phyloP scores from a whole-genome alignment of 2,113 vertebrate species.

The Oenanthe melanoleuca region DNA sequence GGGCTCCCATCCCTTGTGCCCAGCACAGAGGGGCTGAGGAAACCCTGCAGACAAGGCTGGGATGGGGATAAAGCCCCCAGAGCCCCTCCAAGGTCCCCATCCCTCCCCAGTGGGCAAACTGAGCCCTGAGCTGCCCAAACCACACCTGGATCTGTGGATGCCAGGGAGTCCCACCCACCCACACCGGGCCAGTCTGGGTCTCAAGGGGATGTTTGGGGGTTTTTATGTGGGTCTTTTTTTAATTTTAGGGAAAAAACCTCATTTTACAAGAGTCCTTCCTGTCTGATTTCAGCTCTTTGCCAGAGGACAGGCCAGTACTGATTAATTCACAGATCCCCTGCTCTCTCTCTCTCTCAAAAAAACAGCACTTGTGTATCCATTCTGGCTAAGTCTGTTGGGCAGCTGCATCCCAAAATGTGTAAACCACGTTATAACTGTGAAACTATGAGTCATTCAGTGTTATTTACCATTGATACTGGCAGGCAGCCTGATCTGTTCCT shows the following conservation, averaged over 20 bases:
- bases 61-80: not conserved
- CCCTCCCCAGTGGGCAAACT: not conserved
- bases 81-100: not conserved
- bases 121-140: not conserved
- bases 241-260: not conserved
- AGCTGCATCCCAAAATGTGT: constrained; percentile 66
- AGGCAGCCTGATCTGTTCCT: constrained; percentile 58
- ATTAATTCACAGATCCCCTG: not conserved
- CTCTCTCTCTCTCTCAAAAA: not conserved
- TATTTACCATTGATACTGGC: constrained; percentile 72
- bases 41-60: too few species aligned
- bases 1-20: rapidly evolving
- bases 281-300: not conserved
- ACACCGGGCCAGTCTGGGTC: not conserved
- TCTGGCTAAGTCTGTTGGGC: constrained; percentile 57
- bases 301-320: not conserved
- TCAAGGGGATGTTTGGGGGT: not conserved
- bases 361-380: not conserved
- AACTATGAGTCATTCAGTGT: constrained; percentile 63
- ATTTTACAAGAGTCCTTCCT: not conserved
- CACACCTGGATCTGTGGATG: not conserved
- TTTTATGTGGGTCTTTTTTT: not conserved
- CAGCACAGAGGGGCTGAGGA: not conserved
- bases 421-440: constrained; percentile 61
- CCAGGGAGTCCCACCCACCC: not conserved